phyloP scores from a whole-genome alignment of 2,888 invertebrate species.

The Embidobia sp. region DNA sequence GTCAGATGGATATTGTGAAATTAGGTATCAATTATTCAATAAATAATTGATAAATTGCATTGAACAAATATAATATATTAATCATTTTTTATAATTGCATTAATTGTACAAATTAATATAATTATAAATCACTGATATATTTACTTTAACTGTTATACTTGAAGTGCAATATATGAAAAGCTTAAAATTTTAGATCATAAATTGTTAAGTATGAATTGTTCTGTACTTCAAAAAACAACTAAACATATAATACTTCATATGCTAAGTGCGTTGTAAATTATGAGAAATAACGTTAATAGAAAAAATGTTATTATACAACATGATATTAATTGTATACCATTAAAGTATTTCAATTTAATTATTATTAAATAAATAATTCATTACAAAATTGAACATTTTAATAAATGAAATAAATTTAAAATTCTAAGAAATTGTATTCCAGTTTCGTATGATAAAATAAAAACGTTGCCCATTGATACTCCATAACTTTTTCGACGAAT shows the following conservation, averaged over 20 bases:
- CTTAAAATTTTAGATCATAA: too few relatives aligned
- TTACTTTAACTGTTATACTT: slow-evolving; percentile 7
- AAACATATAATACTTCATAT: neutral
- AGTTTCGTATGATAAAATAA: too few relatives aligned
- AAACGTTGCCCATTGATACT: too few relatives aligned
- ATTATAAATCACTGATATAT: slow-evolving; percentile 8
- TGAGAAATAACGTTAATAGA: too few relatives aligned
- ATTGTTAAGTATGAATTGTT: too few relatives aligned
- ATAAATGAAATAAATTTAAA: neutral
- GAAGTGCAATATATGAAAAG: too few relatives aligned
- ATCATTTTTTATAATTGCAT: slow-evolving; percentile 13
- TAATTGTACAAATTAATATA: slow-evolving; percentile 25
- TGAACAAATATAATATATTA: neutral
- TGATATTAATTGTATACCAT: too few relatives aligned
- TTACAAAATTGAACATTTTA: neutral
- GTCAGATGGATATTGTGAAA: neutral
- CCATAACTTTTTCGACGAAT: too few relatives aligned
- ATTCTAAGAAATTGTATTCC: neutral
- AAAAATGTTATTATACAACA: too few relatives aligned
- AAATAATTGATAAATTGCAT: slow-evolving; percentile 31
- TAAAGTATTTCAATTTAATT: neutral
- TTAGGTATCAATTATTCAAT: slow-evolving; percentile 16
- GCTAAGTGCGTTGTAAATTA: neutral
- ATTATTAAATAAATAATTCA: slow-evolving; percentile 1
- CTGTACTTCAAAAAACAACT: too few relatives aligned